Conservation (phyloP, 2,797 vertebrate genomes). For the Tamandua tetradactyla region DNA sequence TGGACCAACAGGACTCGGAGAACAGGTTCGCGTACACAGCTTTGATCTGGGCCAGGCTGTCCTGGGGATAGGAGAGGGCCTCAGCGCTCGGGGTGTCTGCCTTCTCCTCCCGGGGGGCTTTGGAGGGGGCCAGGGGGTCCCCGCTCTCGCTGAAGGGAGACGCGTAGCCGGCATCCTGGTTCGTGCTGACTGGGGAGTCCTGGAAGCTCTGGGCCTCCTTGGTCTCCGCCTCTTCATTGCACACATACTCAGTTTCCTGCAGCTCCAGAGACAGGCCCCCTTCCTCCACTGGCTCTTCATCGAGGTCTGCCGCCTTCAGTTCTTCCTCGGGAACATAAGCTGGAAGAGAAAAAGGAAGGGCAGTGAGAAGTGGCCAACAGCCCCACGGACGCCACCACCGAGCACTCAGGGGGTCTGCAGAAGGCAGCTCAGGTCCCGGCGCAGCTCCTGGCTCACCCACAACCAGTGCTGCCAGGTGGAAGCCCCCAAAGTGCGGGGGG, state of each 20-base stretch:
- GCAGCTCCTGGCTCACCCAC: no score
- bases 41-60: conserved; percentile 98
- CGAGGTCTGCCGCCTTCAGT: conserved; percentile 92
- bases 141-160: conserved; percentile 97
- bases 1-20: conserved; percentile 97
- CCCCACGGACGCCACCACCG: no score
- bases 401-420: no score
- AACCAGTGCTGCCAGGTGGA: no score
- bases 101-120: conserved; percentile 92
- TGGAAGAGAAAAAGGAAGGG: conserved; percentile 86
- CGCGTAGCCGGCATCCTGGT: conserved; percentile 96
- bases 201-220: conserved; percentile 94
- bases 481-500: fast-evolving
- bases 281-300: conserved; percentile 92
- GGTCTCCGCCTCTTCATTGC: conserved; percentile 92
- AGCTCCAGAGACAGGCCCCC: conserved; percentile 92
- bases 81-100: conserved; percentile 89
- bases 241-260: conserved; percentile 93
- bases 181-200: conserved; percentile 97
- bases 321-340: conserved; percentile 98
- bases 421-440: no score
- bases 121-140: conserved; percentile 94
- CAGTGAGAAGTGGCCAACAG: no score
- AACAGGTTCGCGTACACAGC: conserved; percentile 98
- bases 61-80: conserved; percentile 91